Conservation (phyloP, 2,113 vertebrate genomes). For the Columba janthina region DNA sequence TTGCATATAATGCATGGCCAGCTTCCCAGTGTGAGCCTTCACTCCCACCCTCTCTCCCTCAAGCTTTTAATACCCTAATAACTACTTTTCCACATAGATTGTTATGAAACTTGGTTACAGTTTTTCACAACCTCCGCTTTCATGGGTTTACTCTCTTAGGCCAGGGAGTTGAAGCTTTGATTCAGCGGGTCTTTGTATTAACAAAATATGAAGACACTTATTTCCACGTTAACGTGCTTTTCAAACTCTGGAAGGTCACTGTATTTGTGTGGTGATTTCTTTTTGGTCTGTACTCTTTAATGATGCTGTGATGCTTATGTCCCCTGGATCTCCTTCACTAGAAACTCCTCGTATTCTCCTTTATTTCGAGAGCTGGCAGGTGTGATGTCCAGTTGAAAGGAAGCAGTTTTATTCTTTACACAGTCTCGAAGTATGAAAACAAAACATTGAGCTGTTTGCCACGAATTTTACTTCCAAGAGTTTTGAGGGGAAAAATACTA, state of each 20-base stretch:
- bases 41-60: not conserved
- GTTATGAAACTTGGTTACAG: not conserved
- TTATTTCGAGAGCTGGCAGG: not conserved
- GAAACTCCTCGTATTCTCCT: not conserved
- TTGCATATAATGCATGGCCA: not conserved
- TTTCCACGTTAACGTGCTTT: not conserved
- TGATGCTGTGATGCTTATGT: not conserved
- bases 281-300: not conserved
- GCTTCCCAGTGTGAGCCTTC: not conserved
- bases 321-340: not conserved
- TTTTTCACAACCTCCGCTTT: not conserved
- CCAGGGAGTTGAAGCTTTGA: not conserved
- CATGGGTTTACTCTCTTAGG: not conserved
- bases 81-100: rapidly evolving
- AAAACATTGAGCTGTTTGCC: not conserved
- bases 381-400: not conserved
- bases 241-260: not conserved
- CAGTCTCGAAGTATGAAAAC: not conserved
- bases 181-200: not conserved
- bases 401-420: not conserved
- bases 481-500: not conserved
- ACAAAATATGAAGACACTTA: rapidly evolving
- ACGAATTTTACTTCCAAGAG: not conserved
- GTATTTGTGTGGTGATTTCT: not conserved
- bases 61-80: not conserved